Evolutionary conservation across 2,113 vertebrate species (phyloP).

Genomic region (Vulpes lagopus): DNA sequence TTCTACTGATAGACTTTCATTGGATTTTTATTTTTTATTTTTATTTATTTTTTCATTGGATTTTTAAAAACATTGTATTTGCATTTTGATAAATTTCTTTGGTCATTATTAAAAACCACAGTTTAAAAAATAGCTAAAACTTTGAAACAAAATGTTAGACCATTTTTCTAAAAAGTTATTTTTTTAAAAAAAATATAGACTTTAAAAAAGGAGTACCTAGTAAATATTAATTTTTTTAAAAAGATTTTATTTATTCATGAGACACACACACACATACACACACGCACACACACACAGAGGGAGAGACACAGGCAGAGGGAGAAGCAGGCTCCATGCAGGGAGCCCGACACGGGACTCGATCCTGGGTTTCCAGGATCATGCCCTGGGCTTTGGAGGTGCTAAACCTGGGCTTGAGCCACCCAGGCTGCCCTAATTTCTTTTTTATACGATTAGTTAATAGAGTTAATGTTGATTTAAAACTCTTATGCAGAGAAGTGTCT

Average conservation of each 20-base stretch:
- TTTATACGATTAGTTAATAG: not conserved
- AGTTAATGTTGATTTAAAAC: constrained; percentile 33
- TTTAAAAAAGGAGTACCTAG: not conserved
- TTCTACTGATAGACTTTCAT: not conserved
- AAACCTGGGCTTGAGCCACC: no score
- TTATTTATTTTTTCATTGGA: not conserved
- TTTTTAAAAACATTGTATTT: not conserved
- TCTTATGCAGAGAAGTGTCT: not conserved
- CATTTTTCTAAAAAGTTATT: not conserved
- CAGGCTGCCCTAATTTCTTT: not conserved
- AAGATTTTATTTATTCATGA: no score
- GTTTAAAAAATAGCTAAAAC: not conserved
- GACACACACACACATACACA: no score
- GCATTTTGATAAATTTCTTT: constrained; percentile 36
- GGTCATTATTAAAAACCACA: not conserved
- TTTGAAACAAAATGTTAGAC: not conserved
- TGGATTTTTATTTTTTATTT: not conserved
- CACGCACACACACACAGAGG: no score
- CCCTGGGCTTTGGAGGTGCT: no score
- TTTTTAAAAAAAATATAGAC: not conserved
- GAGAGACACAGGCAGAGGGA: no score
- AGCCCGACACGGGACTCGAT: no score
- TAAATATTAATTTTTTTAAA: not conserved
- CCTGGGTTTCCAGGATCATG: no score
- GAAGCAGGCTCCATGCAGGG: no score